These are phyloP conservation scores for Brienomyrus brachyistius DNA, from an alignment of 2,113 vertebrate species.

Conservation along the genomic window DNA sequence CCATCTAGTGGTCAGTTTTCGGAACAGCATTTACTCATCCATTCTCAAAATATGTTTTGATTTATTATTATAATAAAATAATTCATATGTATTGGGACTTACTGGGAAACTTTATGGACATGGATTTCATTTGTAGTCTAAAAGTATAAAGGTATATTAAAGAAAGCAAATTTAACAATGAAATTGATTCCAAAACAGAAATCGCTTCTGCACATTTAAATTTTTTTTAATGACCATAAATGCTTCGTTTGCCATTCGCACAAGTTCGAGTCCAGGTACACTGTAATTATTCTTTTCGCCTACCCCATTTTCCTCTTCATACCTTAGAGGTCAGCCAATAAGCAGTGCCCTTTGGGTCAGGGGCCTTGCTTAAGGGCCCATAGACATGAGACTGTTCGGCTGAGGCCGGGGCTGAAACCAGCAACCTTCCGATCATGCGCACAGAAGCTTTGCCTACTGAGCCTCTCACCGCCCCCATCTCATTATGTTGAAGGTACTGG, in stretches of 20 bases:
- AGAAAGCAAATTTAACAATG: background rate
- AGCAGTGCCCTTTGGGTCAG: background rate
- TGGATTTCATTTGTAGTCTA: background rate
- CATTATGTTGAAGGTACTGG: background rate
- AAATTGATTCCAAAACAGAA: background rate
- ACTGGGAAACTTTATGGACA: background rate
- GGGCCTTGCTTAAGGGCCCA: background rate
- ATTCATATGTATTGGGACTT: background rate
- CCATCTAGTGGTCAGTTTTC: slow-evolving; percentile 8
- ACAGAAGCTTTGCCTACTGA: background rate
- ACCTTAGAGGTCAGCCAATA: background rate
- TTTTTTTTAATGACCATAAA: background rate
- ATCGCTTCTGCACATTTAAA: background rate
- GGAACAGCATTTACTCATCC: background rate
- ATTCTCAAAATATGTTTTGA: background rate
- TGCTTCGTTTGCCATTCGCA: background rate
- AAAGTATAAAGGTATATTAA: background rate
- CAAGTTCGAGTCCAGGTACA: background rate
- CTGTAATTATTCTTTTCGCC: background rate
- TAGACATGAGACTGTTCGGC: background rate
- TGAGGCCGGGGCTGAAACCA: background rate
- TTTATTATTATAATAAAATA: background rate
- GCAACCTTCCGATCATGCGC: background rate
- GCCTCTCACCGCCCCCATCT: background rate
- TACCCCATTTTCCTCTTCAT: background rate